Conservation (phyloP, 2,888 invertebrate species). For the Serripes groenlandicus region DNA sequence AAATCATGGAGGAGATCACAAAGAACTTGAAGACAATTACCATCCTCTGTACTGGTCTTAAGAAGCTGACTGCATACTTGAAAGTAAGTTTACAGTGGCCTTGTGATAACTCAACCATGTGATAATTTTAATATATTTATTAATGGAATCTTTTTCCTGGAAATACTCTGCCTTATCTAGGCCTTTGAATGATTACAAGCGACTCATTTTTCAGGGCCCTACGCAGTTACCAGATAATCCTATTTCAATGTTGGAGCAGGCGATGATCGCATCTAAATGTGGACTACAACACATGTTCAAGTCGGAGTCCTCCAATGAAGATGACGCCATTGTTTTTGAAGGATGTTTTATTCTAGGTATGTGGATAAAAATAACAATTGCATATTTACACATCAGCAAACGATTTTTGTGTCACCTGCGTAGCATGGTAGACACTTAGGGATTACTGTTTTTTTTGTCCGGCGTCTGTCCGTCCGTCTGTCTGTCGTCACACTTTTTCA, state of each 20-base stretch:
- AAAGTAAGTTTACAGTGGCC: conserved; percentile 54
- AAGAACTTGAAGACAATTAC: conserved; percentile 32
- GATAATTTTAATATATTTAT: too few species aligned
- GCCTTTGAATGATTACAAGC: too few species aligned
- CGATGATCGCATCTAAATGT: conserved; percentile 74
- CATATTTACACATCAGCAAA: too few species aligned
- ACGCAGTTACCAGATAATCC: conserved; percentile 67
- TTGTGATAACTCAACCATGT: too few species aligned
- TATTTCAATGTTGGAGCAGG: conserved; percentile 70
- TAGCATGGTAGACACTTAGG: too few species aligned
- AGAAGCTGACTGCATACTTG: conserved; percentile 48
- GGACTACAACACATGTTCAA: conserved; percentile 67
- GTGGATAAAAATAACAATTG: too few species aligned
- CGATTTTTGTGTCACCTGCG: too few species aligned
- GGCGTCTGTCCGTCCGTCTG: too few species aligned
- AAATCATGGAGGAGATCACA: conserved; percentile 33
- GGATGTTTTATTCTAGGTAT: conserved; percentile 70
- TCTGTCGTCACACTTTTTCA: too few species aligned
- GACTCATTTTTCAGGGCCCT: conserved; percentile 41
- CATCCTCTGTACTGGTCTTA: conserved; percentile 36
- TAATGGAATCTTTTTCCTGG: too few species aligned
- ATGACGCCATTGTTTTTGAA: conserved; percentile 64
- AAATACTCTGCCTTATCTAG: too few species aligned
- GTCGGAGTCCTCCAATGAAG: not conserved
- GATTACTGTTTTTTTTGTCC: too few species aligned